Percentiles rank a stretch among this genome's conserved stretches.
Evolutionary conservation across 2,113 vertebrate species (phyloP).

Genomic region (Leucosticte australis): DNA sequence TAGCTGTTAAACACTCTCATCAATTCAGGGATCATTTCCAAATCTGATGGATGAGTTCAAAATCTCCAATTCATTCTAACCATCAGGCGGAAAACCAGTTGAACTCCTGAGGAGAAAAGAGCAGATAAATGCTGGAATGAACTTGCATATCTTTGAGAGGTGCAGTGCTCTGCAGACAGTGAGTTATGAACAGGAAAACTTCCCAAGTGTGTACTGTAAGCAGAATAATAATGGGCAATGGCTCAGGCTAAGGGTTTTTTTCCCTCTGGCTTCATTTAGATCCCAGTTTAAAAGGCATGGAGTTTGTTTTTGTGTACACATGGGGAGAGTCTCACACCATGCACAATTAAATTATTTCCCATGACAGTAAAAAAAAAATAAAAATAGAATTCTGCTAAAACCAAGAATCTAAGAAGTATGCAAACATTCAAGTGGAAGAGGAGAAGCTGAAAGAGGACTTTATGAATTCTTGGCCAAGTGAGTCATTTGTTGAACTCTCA

Average conservation of each 20-base stretch:
- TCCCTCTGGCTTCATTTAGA: neutral
- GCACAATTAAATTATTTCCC: neutral
- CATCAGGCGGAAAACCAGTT: slow-evolving; percentile 85
- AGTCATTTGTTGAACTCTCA: neutral
- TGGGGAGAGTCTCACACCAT: neutral
- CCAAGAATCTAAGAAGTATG: neutral
- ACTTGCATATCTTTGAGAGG: slow-evolving; percentile 62
- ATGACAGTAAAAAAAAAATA: neutral
- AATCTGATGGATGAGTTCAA: slow-evolving; percentile 93
- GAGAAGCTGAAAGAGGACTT: neutral
- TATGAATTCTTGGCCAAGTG: neutral
- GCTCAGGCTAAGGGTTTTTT: neutral
- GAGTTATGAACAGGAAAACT: slow-evolving; percentile 65
- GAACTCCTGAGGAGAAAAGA: slow-evolving; percentile 77
- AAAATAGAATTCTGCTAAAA: neutral
- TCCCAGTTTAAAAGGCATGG: neutral
- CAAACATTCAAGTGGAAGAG: neutral
- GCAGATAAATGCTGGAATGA: slow-evolving; percentile 82
- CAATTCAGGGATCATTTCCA: slow-evolving; percentile 93
- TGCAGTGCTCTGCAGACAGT: slow-evolving; percentile 40
- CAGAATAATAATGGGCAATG: slow-evolving; percentile 2
- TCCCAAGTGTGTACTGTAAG: slow-evolving; percentile 22
- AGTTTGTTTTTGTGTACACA: neutral
- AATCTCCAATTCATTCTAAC: slow-evolving; percentile 90
- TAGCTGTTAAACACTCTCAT: slow-evolving; percentile 88